phyloP scores from a whole-genome alignment of 2,888 invertebrate species.

The Molorchus minor region DNA sequence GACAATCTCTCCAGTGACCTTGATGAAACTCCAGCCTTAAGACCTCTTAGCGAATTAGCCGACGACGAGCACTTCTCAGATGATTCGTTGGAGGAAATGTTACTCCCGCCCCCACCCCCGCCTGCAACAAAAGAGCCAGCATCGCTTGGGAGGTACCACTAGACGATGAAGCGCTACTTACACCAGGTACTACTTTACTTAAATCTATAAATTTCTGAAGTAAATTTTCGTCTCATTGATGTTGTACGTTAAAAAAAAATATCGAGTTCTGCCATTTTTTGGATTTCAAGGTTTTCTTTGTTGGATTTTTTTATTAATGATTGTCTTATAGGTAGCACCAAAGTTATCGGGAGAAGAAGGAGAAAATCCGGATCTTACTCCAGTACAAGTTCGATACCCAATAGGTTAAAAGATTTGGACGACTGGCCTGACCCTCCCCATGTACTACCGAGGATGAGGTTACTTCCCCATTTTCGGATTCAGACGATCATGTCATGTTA shows the following conservation, averaged over 20 bases:
- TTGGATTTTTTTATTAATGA: too few species aligned
- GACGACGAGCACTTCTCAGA: constrained; percentile 80
- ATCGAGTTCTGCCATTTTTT: too few species aligned
- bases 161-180: constrained; percentile 74
- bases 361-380: constrained; percentile 66
- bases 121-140: constrained; percentile 77
- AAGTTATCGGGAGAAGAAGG: constrained; percentile 56
- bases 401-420: constrained; percentile 72
- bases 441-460: constrained; percentile 74
- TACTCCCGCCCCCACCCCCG: constrained; percentile 70
- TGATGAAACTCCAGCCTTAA: constrained; percentile 51
- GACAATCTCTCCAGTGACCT: constrained; percentile 59
- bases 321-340: constrained; percentile 51
- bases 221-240: too few species aligned
- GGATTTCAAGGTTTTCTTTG: too few species aligned
- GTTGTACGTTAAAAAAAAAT: too few species aligned
- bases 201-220: too few species aligned
- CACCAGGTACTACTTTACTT: too few species aligned
- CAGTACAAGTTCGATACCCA: constrained; percentile 78
- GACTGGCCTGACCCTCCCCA: constrained; percentile 81
- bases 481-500: constrained; percentile 59
- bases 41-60: constrained; percentile 60
- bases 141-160: constrained; percentile 90
- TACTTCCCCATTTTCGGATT: constrained; percentile 76
- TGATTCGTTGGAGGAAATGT: constrained; percentile 82